Base-by-base conservation (phyloP, 2,113 vertebrate genomes). In the Nerophis ophidion region DNA sequence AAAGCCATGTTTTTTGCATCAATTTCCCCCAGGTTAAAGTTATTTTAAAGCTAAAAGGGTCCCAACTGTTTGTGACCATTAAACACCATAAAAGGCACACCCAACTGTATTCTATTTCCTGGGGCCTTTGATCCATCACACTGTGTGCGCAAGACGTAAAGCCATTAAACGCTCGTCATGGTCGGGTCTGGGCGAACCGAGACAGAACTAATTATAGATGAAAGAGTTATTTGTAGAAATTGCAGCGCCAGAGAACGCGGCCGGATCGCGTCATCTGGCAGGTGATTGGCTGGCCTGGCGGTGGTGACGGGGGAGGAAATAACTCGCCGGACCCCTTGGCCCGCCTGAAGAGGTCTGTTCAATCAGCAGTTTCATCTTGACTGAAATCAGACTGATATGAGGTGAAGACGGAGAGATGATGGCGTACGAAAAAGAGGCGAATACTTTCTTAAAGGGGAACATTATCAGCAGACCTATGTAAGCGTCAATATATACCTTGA, bases 371-470 rank as follows among this genome's bases (percentile, higher is more conserved):
- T 85, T 79, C 76, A 78, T 82, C 81, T 87, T 82, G 76, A 76
- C 69, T 84, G 75, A 84, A 86, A 87, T 87, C 84, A 78, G 77
- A 85, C 73, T 74, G 72, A 80, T 78, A 81, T 74, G 76, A 82
- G 84, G 81, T 87, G 81, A 81, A 75, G 62, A 70, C 64, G 82
- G 76, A 77, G 71, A 76, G 81, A 68, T 79, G 51, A 80, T 79
- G 66, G 72, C 55, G 85, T 36, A 75, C 71, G 82, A 86, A 86
- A 84, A 85, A 86, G 74, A 63, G 33, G 48, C 26, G 63, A 61
- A 65, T 67, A 55, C 14, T 10, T 26, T 26, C 26, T 26, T 26
- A 26, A 26, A n/a, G n/a, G n/a, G n/a, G n/a, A n/a, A n/a, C n/a
- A n/a, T n/a, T n/a, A n/a, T n/a, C n/a, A n/a, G n/a, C n/a, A n/a